Base-by-base conservation (phyloP, 2,113 vertebrate species). In the Cynoglossus semilaevis region DNA sequence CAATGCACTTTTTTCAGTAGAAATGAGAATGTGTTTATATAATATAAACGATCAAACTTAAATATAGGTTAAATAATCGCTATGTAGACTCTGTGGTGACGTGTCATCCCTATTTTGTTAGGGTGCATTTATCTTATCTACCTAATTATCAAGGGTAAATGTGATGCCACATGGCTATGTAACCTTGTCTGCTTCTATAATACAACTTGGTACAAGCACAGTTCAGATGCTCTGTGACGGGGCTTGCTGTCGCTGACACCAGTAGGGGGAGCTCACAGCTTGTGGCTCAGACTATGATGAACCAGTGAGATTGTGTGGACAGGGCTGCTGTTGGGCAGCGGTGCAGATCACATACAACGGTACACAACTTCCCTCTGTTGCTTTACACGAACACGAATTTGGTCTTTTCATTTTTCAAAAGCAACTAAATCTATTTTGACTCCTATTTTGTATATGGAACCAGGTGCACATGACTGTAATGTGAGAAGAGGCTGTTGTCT, bases 241-340 rank as follows among this genome's bases (percentile, higher is more conserved):
- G 36, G 15, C 10, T n/a, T 51, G 51, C 49, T 45, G 49, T 42
- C 15, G 16, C 4, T 37, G 15, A 8, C 46, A 71, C 81, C 95
- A 92, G 94, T 90, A 95, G 94, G 92, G 94, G 96, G 94, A 88
- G 91, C 92, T 91, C 90, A 87, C 85, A 93, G 76, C 82, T 92
- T 92, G 88, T 54, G 59, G 36, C 77, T 83, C 11, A 41, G 44
- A 9, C 57, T 35, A 2, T 19, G 58, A 9, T 51, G 36, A 56
- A 19, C 7, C 5, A 8, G 16, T 2, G 29, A 41, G 42, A 22
- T 10, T 9, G 15, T 51, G 66, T 53, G 62, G 22, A n/a, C 50
- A 63, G 64, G 55, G 38, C 38, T 13, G 38, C 63, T 84, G 64
- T 62, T 59, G 76, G 76, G 63, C 79, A 72, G 63, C 29, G 58